Percentiles rank a stretch among this genome's conserved stretches.
Conservation (phyloP, 2,797 vertebrate genomes). For the Cuculus canorus region DNA sequence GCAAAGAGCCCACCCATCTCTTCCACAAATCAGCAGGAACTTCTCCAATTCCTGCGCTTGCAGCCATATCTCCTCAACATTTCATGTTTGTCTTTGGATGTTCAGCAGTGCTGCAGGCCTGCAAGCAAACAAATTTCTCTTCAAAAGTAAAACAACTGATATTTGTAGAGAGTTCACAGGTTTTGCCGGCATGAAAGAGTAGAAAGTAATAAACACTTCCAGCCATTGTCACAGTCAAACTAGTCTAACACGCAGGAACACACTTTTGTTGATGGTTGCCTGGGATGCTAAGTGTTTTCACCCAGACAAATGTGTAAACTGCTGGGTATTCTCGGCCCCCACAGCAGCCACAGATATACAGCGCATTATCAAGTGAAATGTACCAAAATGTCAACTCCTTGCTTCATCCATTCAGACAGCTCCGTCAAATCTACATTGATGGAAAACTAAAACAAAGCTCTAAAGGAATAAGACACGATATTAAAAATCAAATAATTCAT, state of each 20-base stretch:
- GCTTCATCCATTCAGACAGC: constrained; percentile 3
- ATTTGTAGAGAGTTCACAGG: background rate
- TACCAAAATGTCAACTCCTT: constrained; percentile 37
- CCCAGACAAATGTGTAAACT: background rate
- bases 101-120: background rate
- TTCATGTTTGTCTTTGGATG: background rate
- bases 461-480: constrained; percentile 39
- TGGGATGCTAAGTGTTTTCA: background rate
- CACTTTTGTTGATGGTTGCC: background rate
- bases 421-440: constrained; percentile 43
- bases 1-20: background rate
- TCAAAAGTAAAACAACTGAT: background rate
- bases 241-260: background rate
- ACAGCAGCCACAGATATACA: background rate
- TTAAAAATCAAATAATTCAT: constrained; percentile 63
- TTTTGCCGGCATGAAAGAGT: background rate
- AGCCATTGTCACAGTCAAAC: background rate
- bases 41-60: background rate
- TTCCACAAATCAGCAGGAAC: background rate
- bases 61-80: background rate
- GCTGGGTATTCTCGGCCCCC: background rate
- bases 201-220: background rate
- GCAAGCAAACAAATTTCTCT: background rate
- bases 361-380: background rate
- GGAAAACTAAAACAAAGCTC: constrained; percentile 46